phyloP scores from a whole-genome alignment of 2,888 invertebrate genomes.

The Melanostoma mellinum region DNA sequence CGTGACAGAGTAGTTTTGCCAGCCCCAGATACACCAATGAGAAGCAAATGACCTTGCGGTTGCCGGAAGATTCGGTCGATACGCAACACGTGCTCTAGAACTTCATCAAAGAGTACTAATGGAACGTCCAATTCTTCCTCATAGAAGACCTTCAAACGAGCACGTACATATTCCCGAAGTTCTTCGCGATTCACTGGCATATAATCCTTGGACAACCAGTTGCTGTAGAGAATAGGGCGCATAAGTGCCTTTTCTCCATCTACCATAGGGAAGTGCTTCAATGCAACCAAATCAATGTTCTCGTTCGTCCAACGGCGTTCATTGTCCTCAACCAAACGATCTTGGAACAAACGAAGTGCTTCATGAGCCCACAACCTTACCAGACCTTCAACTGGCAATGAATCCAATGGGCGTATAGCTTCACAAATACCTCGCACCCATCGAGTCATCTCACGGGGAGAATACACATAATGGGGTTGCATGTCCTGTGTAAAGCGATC shows the following conservation, averaged over 20 bases:
- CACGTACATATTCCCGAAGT: constrained; percentile 97
- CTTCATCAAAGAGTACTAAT: constrained; percentile 98
- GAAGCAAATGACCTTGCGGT: constrained; percentile 97
- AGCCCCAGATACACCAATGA: constrained; percentile 99
- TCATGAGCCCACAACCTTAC: constrained; percentile 99
- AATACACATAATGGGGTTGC: constrained; percentile 99
- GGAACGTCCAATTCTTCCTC: constrained; percentile 99
- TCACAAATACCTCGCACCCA: constrained; percentile 99
- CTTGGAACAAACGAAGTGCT: constrained; percentile 98
- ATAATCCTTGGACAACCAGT: constrained; percentile 99
- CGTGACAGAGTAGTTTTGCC: constrained; percentile 99
- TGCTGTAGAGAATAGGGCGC: constrained; percentile 98
- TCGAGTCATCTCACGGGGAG: constrained; percentile 98
- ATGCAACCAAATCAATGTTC: constrained; percentile 95
- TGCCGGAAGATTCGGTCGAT: constrained; percentile 99
- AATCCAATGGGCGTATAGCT: constrained; percentile 97
- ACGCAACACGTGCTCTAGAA: constrained; percentile 98
- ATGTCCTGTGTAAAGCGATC: constrained; percentile 99
- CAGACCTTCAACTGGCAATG: constrained; percentile 94
- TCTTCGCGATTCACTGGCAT: constrained; percentile 97
- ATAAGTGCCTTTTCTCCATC: constrained; percentile 92
- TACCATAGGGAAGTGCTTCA: constrained; percentile 97
- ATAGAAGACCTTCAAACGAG: constrained; percentile 98
- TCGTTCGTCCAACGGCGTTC: constrained; percentile 99
- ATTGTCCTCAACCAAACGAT: constrained; percentile 95